A percentile compares a stretch with the other conserved stretches of the same genome.
phyloP scores from a whole-genome alignment of 2,888 invertebrate genomes.

The Dusona sp. region DNA sequence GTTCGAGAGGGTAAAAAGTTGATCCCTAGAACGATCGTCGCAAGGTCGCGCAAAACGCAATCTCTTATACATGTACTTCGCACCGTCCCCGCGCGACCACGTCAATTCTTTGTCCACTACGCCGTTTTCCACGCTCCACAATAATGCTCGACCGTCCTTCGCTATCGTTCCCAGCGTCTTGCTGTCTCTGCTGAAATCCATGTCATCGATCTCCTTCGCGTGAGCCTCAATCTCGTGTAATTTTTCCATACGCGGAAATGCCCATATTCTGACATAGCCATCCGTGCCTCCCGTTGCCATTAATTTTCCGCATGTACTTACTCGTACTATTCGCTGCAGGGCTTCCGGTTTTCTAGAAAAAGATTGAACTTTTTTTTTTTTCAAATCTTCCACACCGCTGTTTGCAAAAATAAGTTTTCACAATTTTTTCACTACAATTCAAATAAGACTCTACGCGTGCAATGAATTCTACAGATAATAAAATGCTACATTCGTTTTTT shows the following conservation, averaged over 20 bases:
- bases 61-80: conserved; percentile 93
- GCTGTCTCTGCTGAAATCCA: conserved; percentile 95
- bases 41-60: conserved; percentile 89
- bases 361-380: neutral
- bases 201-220: conserved; percentile 96
- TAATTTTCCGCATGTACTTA: conserved; percentile 90
- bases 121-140: conserved; percentile 91
- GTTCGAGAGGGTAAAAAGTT: conserved; percentile 93
- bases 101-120: conserved; percentile 89
- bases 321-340: conserved; percentile 93
- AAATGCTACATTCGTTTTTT: too few relatives aligned
- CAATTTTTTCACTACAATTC: too few relatives aligned
- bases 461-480: too few relatives aligned
- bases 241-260: conserved; percentile 92
- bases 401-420: too few relatives aligned
- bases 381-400: neutral
- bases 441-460: too few relatives aligned
- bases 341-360: conserved; percentile 88
- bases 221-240: conserved; percentile 91
- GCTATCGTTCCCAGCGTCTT: conserved; percentile 92
- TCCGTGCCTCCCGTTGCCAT: conserved; percentile 97
- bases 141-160: conserved; percentile 93
- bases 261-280: conserved; percentile 94
- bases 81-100: conserved; percentile 91
- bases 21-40: conserved; percentile 87